A percentile compares a stretch with the other conserved stretches of the same genome.
phyloP scores from a whole-genome alignment of 2,797 vertebrate species.

The Cyprinodon diabolis region DNA sequence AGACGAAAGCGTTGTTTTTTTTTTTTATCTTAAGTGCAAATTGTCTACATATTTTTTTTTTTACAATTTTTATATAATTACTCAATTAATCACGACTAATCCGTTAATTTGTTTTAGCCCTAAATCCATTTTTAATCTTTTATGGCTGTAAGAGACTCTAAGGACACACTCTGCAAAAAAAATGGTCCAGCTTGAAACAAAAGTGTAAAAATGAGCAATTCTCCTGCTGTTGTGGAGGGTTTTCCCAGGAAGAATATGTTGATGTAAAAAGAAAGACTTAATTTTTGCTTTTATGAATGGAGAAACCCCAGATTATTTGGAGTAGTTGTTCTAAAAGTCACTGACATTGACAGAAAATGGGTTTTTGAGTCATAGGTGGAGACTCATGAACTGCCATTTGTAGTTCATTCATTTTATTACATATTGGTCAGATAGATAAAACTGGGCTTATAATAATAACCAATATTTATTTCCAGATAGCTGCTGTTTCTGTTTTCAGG shows the following conservation, averaged over 20 bases:
- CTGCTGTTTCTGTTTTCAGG: no score
- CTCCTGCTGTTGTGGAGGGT: background rate
- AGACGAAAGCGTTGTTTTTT: no score
- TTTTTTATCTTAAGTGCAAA: no score
- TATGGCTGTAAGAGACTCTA: constrained; percentile 9
- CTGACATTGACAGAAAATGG: constrained; percentile 3
- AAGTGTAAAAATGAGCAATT: background rate
- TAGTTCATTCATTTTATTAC: no score
- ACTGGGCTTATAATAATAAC: no score
- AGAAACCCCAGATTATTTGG: constrained; percentile 25
- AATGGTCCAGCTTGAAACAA: background rate
- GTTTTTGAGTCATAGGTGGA: constrained; percentile 5
- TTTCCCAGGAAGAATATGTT: constrained; percentile 20
- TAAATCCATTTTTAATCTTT: no score
- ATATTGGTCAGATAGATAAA: no score
- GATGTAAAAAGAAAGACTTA: constrained; percentile 14
- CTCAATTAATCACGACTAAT: no score
- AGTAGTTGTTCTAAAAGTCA: constrained; percentile 16
- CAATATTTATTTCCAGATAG: no score
- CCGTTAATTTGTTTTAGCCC: no score
- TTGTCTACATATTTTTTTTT: no score
- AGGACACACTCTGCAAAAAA: background rate
- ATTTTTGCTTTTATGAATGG: constrained; percentile 33
- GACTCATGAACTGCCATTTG: background rate
- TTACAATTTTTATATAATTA: no score